Conservation (phyloP, 2,113 vertebrate genomes). For the Gallinago paraguaiae region DNA sequence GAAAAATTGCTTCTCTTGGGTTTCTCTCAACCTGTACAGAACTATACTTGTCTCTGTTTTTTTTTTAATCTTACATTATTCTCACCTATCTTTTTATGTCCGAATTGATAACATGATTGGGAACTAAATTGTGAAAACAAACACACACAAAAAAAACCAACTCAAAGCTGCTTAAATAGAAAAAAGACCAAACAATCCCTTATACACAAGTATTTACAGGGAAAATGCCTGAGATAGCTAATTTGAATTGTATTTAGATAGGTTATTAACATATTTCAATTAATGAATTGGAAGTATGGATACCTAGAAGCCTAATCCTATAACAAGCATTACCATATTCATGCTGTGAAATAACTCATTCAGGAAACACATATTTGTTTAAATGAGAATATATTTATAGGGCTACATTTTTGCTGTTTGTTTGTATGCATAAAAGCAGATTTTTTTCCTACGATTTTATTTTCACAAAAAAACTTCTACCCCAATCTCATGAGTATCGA, state of each 20-base stretch:
- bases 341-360: background rate
- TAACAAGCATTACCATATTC: background rate
- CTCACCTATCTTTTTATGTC: background rate
- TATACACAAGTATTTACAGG: background rate
- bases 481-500: accelerated
- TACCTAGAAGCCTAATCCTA: background rate
- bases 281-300: background rate
- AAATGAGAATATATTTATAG: background rate
- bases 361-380: background rate
- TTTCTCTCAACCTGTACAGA: background rate
- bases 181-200: background rate
- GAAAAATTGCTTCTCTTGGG: background rate
- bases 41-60: background rate
- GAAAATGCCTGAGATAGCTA: background rate
- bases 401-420: background rate
- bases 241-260: background rate
- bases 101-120: background rate
- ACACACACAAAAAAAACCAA: background rate
- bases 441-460: background rate
- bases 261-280: background rate
- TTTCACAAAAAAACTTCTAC: background rate
- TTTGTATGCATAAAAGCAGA: background rate
- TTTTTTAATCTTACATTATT: background rate
- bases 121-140: background rate
- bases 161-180: background rate